A percentile compares a stretch with the other conserved stretches of the same genome.
These are phyloP conservation scores for Drosophila tripunctata DNA, from an alignment of 2,888 invertebrate genomes.

Conservation along the genomic window DNA sequence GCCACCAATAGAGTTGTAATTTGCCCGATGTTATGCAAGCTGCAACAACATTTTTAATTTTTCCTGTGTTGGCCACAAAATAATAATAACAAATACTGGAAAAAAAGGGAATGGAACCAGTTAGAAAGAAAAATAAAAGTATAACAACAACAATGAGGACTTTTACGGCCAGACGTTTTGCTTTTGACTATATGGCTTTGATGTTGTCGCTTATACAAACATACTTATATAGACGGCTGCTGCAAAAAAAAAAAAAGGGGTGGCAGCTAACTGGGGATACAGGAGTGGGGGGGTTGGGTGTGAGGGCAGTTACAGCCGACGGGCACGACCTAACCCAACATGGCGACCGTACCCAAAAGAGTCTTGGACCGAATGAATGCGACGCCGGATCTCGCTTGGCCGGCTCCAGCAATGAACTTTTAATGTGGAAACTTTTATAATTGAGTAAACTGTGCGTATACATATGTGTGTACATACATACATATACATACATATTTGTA, in stretches of 20 bases:
- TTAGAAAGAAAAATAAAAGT: background rate
- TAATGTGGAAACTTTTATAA: constrained; percentile 82
- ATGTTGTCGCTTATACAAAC: constrained; percentile 66
- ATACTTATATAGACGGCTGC: background rate
- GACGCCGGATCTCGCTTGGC: constrained; percentile 46
- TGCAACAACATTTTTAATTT: constrained; percentile 52
- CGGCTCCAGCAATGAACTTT: constrained; percentile 75
- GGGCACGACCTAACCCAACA: constrained; percentile 70
- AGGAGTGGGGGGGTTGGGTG: background rate
- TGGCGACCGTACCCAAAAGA: constrained; percentile 28
- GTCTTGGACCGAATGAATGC: constrained; percentile 19
- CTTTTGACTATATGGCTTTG: constrained; percentile 61
- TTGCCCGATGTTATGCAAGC: constrained; percentile 22
- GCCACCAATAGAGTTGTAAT: constrained; percentile 15
- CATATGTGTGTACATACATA: constrained; percentile 24
- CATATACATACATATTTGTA: constrained; percentile 24
- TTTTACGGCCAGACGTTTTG: constrained; percentile 70
- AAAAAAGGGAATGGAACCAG: background rate
- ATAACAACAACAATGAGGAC: constrained; percentile 20
- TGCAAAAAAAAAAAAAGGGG: constrained; percentile 5
- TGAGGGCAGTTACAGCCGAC: constrained; percentile 21
- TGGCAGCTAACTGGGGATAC: background rate
- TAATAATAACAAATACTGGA: constrained; percentile 8
- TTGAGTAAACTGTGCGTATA: constrained; percentile 77
- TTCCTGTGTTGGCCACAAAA: constrained; percentile 53